A percentile compares a stretch with the other conserved stretches of the same genome.
phyloP scores from a whole-genome alignment of 2,113 vertebrate species.

The Indicator indicator region DNA sequence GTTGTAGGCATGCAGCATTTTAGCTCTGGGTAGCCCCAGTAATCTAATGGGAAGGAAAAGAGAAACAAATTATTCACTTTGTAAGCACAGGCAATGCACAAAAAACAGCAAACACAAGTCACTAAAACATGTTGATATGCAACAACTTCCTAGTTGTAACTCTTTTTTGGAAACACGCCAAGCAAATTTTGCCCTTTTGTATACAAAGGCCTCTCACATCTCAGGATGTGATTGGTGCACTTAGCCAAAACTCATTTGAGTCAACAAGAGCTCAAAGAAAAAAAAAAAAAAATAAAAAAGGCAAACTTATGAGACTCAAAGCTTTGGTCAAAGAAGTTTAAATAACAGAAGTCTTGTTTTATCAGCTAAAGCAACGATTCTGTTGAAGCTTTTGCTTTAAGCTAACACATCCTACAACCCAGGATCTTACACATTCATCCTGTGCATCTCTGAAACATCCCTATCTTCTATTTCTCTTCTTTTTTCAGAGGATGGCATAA shows the following conservation, averaged over 20 bases:
- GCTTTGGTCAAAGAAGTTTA: neutral
- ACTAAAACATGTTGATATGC: neutral
- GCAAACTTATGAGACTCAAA: neutral
- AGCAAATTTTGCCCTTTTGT: neutral
- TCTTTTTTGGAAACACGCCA: neutral
- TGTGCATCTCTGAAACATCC: neutral
- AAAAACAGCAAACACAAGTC: neutral
- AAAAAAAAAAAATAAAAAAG: neutral
- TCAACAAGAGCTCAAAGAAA: neutral
- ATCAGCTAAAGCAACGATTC: neutral
- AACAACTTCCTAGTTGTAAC: neutral
- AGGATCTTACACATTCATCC: neutral
- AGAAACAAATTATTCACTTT: neutral
- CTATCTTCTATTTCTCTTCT: no score
- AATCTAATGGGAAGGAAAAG: conserved; percentile 69
- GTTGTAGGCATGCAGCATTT: conserved; percentile 92
- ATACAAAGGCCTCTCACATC: neutral
- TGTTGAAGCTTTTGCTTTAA: neutral
- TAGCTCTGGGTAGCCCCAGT: conserved; percentile 89
- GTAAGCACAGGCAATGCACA: neutral
- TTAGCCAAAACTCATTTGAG: neutral
- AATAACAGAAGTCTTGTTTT: neutral
- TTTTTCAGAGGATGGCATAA: no score
- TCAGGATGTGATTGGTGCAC: neutral
- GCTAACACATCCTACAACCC: neutral